These are phyloP conservation scores for Manduca sexta DNA, from an alignment of 1,140 invertebrate species.

Conservation along the genomic window DNA sequence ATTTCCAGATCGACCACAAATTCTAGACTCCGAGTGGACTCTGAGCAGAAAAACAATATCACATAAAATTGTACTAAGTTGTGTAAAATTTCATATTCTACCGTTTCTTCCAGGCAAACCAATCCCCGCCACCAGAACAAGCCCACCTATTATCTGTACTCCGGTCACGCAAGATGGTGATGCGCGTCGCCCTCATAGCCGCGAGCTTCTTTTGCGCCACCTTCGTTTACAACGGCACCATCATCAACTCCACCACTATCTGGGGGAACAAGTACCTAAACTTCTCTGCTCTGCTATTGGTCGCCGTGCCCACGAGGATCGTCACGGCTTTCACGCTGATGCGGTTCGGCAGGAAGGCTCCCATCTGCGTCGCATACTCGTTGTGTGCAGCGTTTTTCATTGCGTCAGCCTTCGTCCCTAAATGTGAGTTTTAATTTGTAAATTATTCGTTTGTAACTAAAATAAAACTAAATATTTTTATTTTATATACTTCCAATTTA, in stretches of 20 bases:
- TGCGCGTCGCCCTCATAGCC: slow-evolving; percentile 77
- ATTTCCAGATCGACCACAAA: too few species aligned
- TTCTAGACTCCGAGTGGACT: too few species aligned
- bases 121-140: slow-evolving; percentile 12
- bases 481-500: too few species aligned
- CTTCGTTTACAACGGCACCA: slow-evolving; percentile 86
- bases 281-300: slow-evolving; percentile 71
- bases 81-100: too few species aligned
- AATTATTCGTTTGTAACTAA: too few species aligned
- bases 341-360: slow-evolving; percentile 76
- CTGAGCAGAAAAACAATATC: too few species aligned
- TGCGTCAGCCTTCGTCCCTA: slow-evolving; percentile 53
- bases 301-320: slow-evolving; percentile 75
- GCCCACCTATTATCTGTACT: slow-evolving; percentile 69
- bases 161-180: slow-evolving; percentile 74
- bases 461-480: background rate
- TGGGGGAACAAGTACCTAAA: slow-evolving; percentile 78
- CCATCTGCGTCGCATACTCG: slow-evolving; percentile 75
- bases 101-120: slow-evolving; percentile 19
- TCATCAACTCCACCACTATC: slow-evolving; percentile 78
- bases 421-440: slow-evolving; percentile 51
- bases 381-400: slow-evolving; percentile 72
- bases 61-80: too few species aligned
- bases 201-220: slow-evolving; percentile 80
- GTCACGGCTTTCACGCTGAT: slow-evolving; percentile 76